Evolutionary conservation across 2,888 invertebrate species (phyloP).

Genomic region (Mimumesa dahlbomi): DNA sequence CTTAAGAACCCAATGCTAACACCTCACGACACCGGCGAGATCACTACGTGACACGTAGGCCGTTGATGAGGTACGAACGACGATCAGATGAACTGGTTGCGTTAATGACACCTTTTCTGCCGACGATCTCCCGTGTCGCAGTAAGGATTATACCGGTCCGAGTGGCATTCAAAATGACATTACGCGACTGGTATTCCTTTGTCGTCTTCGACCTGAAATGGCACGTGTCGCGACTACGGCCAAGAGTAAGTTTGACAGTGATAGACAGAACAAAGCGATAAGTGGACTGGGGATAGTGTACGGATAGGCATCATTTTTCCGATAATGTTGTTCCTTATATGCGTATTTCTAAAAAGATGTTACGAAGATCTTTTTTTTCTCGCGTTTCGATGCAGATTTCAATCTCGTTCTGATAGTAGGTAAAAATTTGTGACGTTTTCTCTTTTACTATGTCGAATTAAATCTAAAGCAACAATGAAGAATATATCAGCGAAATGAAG

Average conservation of each 20-base stretch:
- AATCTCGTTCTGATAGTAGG: too few species aligned
- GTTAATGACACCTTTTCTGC: slow-evolving; percentile 11
- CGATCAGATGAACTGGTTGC: slow-evolving; percentile 9
- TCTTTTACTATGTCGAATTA: too few species aligned
- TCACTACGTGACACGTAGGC: slow-evolving; percentile 6
- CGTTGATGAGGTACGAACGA: slow-evolving; percentile 22
- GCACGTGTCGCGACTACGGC: background rate
- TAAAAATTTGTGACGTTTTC: too few species aligned
- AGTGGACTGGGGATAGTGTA: background rate
- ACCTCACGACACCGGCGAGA: slow-evolving; percentile 26
- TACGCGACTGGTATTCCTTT: background rate
- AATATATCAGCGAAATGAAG: too few species aligned
- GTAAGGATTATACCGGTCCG: background rate
- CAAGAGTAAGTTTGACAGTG: background rate
- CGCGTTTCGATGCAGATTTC: too few species aligned
- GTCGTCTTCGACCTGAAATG: background rate
- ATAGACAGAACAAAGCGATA: background rate
- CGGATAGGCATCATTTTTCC: too few species aligned
- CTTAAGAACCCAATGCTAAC: slow-evolving; percentile 39
- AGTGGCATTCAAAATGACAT: background rate
- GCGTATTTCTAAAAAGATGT: too few species aligned
- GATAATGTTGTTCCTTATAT: too few species aligned
- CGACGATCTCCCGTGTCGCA: background rate
- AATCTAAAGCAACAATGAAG: too few species aligned
- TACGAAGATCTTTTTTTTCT: too few species aligned